Evolutionary conservation across 2,888 invertebrate species (phyloP).

Genomic region (Thymelicus lineola): DNA sequence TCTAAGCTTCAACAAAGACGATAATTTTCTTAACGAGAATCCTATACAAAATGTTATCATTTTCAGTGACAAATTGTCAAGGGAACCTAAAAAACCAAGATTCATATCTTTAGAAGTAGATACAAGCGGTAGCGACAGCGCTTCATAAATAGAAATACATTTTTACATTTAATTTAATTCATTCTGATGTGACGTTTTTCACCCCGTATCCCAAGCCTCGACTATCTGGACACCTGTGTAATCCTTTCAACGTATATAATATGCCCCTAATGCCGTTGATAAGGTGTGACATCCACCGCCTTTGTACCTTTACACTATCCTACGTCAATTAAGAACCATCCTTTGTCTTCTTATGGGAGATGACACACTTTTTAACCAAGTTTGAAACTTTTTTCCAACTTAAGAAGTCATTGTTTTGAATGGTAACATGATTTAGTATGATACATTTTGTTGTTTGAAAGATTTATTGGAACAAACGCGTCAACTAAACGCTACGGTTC

Average conservation of each 20-base stretch:
- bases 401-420: conserved; percentile 76
- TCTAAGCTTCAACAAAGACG: neutral
- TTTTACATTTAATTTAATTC: conserved; percentile 35
- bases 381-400: conserved; percentile 52
- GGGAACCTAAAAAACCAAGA: conserved; percentile 17
- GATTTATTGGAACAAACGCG: conserved; percentile 72
- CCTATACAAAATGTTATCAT: neutral
- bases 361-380: conserved; percentile 70
- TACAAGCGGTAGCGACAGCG: conserved; percentile 33
- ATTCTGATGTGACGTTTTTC: conserved; percentile 33
- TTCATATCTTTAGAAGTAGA: conserved; percentile 22
- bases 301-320: conserved; percentile 72
- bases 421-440: conserved; percentile 78
- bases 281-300: conserved; percentile 81
- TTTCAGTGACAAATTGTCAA: conserved; percentile 25
- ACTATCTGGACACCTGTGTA: conserved; percentile 78
- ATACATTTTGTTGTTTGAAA: conserved; percentile 69
- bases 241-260: conserved; percentile 81
- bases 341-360: conserved; percentile 77
- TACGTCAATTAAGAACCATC: conserved; percentile 74
- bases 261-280: conserved; percentile 82
- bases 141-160: conserved; percentile 30
- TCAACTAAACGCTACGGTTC: conserved; percentile 53
- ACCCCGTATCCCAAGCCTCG: conserved; percentile 50
- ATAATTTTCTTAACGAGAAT: neutral